A percentile compares a stretch with the other conserved stretches of the same genome.
Conservation (phyloP, 2,888 invertebrate genomes). For the Mesochorus sp. region DNA sequence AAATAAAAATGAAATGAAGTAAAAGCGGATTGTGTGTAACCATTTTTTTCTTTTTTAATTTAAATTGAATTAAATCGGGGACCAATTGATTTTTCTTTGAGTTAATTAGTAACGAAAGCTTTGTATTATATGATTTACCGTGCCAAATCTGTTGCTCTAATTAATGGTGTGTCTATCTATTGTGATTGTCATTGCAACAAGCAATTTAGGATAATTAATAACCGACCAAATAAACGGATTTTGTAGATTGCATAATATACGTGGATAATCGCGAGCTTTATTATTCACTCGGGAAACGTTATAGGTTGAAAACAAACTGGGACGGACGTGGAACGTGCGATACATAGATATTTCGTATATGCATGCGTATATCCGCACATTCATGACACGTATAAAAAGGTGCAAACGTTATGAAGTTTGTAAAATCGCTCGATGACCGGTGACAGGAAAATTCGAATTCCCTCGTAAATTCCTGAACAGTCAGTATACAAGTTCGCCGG, state of each 20-base stretch:
- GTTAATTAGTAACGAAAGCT: too few relatives aligned
- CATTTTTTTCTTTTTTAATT: too few relatives aligned
- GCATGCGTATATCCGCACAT: neutral
- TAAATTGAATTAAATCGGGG: too few relatives aligned
- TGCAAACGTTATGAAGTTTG: too few relatives aligned
- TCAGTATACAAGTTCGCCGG: slow-evolving; percentile 40
- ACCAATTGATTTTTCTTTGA: too few relatives aligned
- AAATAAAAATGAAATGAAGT: too few relatives aligned
- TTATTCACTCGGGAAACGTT: slow-evolving; percentile 24
- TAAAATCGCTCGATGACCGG: slow-evolving; percentile 45
- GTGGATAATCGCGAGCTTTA: slow-evolving; percentile 17
- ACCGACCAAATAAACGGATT: slow-evolving; percentile 38
- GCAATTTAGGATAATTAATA: slow-evolving; percentile 56
- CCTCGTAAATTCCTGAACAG: slow-evolving; percentile 57
- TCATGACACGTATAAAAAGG: neutral
- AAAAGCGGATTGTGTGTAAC: too few relatives aligned
- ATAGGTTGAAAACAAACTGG: slow-evolving; percentile 8
- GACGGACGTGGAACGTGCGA: neutral
- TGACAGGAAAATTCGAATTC: slow-evolving; percentile 60
- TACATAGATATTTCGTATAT: neutral
- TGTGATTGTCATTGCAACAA: slow-evolving; percentile 7
- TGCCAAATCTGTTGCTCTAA: slow-evolving; percentile 28
- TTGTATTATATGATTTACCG: slow-evolving; percentile 43
- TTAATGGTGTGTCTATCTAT: neutral
- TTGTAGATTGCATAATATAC: neutral